Percentiles rank a stretch among this genome's conserved stretches.
Conservation (phyloP, 2,113 vertebrate species). For the Dicrurus megarhynchus region DNA sequence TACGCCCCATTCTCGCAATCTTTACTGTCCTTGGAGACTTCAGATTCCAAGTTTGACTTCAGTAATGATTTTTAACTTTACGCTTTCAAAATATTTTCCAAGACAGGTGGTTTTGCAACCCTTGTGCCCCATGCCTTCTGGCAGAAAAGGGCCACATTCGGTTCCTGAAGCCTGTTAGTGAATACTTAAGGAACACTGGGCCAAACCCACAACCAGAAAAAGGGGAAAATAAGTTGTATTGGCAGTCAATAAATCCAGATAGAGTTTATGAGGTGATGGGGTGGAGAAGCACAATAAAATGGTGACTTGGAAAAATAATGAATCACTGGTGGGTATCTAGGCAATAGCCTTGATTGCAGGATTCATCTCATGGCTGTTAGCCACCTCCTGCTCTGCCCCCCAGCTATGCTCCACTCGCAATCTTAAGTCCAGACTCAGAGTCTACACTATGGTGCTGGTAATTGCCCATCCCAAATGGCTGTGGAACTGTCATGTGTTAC, state of each 20-base stretch:
- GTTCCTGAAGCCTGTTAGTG: neutral
- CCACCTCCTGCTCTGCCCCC: neutral
- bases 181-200: neutral
- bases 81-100: neutral
- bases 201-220: slow-evolving; percentile 13
- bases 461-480: neutral
- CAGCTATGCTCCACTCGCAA: neutral
- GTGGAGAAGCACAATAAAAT: slow-evolving; percentile 60
- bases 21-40: neutral
- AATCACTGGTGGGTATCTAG: slow-evolving; percentile 49
- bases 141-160: neutral
- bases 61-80: neutral
- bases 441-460: neutral
- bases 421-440: neutral
- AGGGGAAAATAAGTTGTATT: neutral
- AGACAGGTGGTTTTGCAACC: slow-evolving; percentile 26
- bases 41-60: neutral
- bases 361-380: slow-evolving; percentile 9
- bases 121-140: neutral
- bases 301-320: slow-evolving; percentile 43
- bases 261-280: slow-evolving; percentile 45
- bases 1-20: neutral
- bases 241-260: slow-evolving; percentile 20
- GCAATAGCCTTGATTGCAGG: slow-evolving; percentile 27
- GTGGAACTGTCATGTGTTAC: neutral